phyloP scores from a whole-genome alignment of 2,113 vertebrate genomes.

The Elgaria multicarinata region DNA sequence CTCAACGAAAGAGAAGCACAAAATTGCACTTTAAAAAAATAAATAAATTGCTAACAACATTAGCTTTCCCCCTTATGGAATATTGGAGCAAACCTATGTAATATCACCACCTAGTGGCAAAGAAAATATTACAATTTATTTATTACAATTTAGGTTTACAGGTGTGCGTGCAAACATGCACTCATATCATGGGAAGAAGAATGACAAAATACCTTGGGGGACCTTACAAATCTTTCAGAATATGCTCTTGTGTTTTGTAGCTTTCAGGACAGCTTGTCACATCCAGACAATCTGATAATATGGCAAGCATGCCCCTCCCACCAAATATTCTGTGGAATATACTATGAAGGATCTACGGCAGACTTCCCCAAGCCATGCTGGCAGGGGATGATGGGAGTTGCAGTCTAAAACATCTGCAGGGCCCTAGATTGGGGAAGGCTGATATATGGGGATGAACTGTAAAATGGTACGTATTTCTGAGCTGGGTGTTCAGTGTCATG shows the following conservation, averaged over 20 bases:
- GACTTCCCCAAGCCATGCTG: no score
- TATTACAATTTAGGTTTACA: neutral
- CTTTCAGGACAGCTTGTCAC: neutral
- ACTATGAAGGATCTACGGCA: no score
- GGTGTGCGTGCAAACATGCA: neutral
- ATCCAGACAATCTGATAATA: neutral
- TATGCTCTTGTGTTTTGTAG: neutral
- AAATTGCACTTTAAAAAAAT: no score
- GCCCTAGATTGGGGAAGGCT: no score
- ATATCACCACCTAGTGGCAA: constrained; percentile 9
- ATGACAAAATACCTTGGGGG: neutral
- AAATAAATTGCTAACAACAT: neutral
- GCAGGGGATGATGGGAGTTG: no score
- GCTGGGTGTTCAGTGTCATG: no score
- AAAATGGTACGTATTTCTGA: neutral
- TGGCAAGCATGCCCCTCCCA: neutral
- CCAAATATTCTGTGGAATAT: no score
- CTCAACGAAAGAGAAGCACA: neutral
- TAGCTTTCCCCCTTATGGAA: neutral
- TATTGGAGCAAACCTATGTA: neutral
- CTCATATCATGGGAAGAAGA: neutral
- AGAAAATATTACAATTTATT: neutral
- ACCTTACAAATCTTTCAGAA: neutral
- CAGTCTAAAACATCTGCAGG: no score
- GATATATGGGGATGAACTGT: neutral